A percentile compares a stretch with the other conserved stretches of the same genome.
Conservation (phyloP, 2,113 vertebrate genomes). For the Penelope pileata region DNA sequence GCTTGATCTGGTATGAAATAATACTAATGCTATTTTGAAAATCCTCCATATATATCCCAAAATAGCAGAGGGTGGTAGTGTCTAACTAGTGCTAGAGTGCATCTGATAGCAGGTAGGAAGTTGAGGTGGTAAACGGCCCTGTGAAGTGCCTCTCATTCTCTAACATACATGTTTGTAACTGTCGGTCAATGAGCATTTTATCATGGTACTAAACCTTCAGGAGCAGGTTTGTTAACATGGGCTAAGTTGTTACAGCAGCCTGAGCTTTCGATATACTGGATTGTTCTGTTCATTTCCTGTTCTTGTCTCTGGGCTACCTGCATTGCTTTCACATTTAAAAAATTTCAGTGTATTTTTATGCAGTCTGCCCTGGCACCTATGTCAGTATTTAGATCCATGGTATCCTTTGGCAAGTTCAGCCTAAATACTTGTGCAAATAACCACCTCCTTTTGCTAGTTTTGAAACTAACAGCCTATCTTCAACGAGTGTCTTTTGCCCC, state of each 20-base stretch:
- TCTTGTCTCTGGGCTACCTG: not conserved
- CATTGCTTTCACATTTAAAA: not conserved
- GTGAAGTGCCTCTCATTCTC: not conserved
- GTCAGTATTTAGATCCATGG: not conserved
- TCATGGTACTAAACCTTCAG: not conserved
- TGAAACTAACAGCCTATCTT: not conserved
- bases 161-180: not conserved
- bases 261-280: not conserved
- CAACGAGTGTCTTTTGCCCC: not conserved
- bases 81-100: not conserved
- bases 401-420: not conserved
- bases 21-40: not conserved
- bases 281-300: not conserved
- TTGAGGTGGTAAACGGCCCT: not conserved
- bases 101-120: not conserved
- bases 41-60: not conserved
- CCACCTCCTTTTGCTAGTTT: not conserved
- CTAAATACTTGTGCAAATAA: not conserved
- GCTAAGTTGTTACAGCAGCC: not conserved
- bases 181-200: not conserved
- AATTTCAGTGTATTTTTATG: not conserved
- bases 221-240: not conserved
- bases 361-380: not conserved
- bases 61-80: not conserved
- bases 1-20: not conserved